These are phyloP conservation scores for Agrochola litura DNA, from an alignment of 2,888 invertebrate genomes.

Conservation along the genomic window DNA sequence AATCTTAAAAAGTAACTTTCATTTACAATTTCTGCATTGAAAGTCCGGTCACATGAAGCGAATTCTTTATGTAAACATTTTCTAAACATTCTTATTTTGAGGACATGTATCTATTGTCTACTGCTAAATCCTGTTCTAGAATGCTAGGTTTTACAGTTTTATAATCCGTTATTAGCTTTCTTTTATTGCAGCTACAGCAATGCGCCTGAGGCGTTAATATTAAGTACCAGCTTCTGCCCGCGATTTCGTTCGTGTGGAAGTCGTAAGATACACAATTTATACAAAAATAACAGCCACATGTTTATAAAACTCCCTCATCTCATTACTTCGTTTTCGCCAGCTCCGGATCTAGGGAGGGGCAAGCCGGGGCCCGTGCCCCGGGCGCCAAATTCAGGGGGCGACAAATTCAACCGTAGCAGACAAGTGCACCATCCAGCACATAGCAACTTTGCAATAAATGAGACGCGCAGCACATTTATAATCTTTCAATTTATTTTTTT, in stretches of 20 bases:
- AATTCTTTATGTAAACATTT: conserved; percentile 44
- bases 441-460: too few relatives aligned
- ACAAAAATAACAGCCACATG: too few relatives aligned
- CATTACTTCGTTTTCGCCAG: too few relatives aligned
- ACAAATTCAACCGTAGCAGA: too few relatives aligned
- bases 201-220: not conserved
- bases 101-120: conserved; percentile 34
- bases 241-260: too few relatives aligned
- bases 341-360: too few relatives aligned
- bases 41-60: conserved; percentile 24
- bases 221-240: not conserved
- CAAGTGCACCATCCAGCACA: too few relatives aligned
- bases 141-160: conserved; percentile 22
- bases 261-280: not conserved
- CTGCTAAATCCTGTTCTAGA: conserved; percentile 21
- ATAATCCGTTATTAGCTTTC: conserved; percentile 48
- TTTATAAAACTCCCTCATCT: too few relatives aligned
- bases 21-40: conserved; percentile 19
- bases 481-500: too few relatives aligned
- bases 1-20: not conserved
- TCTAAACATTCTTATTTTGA: conserved; percentile 40
- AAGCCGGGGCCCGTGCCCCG: too few relatives aligned
- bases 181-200: conserved; percentile 3
- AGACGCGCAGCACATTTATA: too few relatives aligned
- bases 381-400: too few relatives aligned